Base-by-base conservation (phyloP, 2,797 vertebrate species). In the Sebastes minor region DNA sequence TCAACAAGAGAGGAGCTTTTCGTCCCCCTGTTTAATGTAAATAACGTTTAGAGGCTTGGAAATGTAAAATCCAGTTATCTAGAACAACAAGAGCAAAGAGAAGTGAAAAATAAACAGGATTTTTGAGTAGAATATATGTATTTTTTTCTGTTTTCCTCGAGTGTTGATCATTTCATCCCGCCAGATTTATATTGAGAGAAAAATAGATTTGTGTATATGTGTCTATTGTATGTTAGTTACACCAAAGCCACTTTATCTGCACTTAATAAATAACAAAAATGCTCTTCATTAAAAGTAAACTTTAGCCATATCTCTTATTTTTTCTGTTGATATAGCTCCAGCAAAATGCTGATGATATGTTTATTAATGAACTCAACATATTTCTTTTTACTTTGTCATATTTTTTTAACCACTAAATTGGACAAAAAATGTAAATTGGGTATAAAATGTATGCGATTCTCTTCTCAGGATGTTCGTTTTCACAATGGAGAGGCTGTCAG, bases 221-320 rank as follows among this genome's bases (percentile, higher is more conserved):
- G 22, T 0, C 14, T 28, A 27, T 1, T 27, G 56, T 28, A 1
- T 0, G 3, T 23, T 56, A 25, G 55, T 1, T 56, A 56, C 0
- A 56, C 22, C 23, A 56, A 25, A 46, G 9, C 28, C 28, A 18
- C 16, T 32, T 32, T 60, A 18, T 60, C 28, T 20, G 20, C 23
- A 27, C 14, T 52, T 8, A 16, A 25, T 8, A 18, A 22, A 64
- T 9, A 5, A 0, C 33, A 1, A 23, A 35, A 42, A 27, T 65
- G 35, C 35, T 65, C 14, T 42, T 65, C 3, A n/a, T 63, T 63
- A 23, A 62, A 62, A 62, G 60, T 22, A 62, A 62, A 22, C 60
- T 22, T 13, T 14, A 22, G 16, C 1, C 33, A 25, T 6, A 65
- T 18, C 20, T 16, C 13, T 42, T 1, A 49, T 49, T 49, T 66